Percentiles rank a stretch among this genome's conserved stretches.
phyloP scores from a whole-genome alignment of 1,140 invertebrate genomes.

The Chymomyza costata region DNA sequence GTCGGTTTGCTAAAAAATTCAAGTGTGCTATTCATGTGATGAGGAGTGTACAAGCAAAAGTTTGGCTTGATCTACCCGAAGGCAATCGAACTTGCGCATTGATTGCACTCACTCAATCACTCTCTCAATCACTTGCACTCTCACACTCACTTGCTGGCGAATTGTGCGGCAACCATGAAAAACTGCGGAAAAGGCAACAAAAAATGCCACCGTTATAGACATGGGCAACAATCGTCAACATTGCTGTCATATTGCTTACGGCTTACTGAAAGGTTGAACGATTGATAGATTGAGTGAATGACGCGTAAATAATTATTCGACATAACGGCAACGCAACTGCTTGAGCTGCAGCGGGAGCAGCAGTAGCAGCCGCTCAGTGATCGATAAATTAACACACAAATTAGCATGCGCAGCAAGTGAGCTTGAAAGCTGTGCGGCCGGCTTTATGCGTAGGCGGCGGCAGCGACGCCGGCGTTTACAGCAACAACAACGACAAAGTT shows the following conservation, averaged over 20 bases:
- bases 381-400: slow-evolving; percentile 49
- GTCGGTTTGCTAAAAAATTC: too few relatives aligned
- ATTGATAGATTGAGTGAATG: slow-evolving; percentile 37
- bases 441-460: slow-evolving; percentile 12
- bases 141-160: slow-evolving; percentile 46
- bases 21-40: too few relatives aligned
- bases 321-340: slow-evolving; percentile 16
- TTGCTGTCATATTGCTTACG: slow-evolving; percentile 38
- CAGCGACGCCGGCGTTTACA: too few relatives aligned
- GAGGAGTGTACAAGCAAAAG: not conserved
- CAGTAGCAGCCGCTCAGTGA: not conserved
- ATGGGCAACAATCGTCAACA: too few relatives aligned
- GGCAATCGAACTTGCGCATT: slow-evolving; percentile 35
- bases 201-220: slow-evolving; percentile 1
- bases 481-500: too few relatives aligned
- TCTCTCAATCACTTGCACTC: too few relatives aligned
- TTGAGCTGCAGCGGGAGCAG: slow-evolving; percentile 1
- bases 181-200: slow-evolving; percentile 30
- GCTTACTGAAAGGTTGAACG: slow-evolving; percentile 34
- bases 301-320: slow-evolving; percentile 35
- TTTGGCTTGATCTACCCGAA: slow-evolving; percentile 14
- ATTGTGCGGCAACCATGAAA: slow-evolving; percentile 42
- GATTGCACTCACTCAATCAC: slow-evolving; percentile 63
- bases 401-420: slow-evolving; percentile 60
- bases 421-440: slow-evolving; percentile 10